A percentile compares a stretch with the other conserved stretches of the same genome.
These are phyloP conservation scores for Zaprionus gabonicus DNA, from an alignment of 1,140 invertebrate species.

Conservation along the genomic window DNA sequence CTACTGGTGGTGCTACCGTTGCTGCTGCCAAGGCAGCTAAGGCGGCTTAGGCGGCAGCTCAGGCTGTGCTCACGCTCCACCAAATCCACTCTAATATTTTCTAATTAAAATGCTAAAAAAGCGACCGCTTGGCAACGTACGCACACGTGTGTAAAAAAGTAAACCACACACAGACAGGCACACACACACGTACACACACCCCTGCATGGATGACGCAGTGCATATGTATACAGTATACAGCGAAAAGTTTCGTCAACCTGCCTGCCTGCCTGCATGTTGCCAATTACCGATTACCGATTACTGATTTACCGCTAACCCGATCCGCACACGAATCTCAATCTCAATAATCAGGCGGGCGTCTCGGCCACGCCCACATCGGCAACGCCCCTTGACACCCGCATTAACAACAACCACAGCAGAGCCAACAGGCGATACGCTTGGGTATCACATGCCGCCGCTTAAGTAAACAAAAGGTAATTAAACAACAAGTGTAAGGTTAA, in stretches of 20 bases:
- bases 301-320: constrained; percentile 3
- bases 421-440: constrained; percentile 2
- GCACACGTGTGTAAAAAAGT: constrained; percentile 5
- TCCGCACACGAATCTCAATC: constrained; percentile 9
- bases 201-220: neutral
- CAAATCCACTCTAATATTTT: constrained; percentile 10
- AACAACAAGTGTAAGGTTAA: constrained; percentile 21
- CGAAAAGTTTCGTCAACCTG: neutral
- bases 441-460: constrained; percentile 15
- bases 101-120: constrained; percentile 21
- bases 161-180: neutral
- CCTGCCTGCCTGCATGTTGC: neutral
- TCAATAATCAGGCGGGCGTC: neutral
- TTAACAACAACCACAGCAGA: neutral
- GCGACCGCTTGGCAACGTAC: constrained; percentile 13
- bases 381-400: neutral
- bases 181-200: neutral
- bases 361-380: neutral
- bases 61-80: neutral
- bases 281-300: constrained; percentile 2
- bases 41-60: too few species aligned
- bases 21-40: too few species aligned
- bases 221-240: neutral
- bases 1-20: neutral
- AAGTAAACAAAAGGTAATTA: constrained; percentile 24